Percentiles rank a stretch among this genome's conserved stretches.
Conservation (phyloP, 2,113 vertebrate genomes). For the Mus pahari region DNA sequence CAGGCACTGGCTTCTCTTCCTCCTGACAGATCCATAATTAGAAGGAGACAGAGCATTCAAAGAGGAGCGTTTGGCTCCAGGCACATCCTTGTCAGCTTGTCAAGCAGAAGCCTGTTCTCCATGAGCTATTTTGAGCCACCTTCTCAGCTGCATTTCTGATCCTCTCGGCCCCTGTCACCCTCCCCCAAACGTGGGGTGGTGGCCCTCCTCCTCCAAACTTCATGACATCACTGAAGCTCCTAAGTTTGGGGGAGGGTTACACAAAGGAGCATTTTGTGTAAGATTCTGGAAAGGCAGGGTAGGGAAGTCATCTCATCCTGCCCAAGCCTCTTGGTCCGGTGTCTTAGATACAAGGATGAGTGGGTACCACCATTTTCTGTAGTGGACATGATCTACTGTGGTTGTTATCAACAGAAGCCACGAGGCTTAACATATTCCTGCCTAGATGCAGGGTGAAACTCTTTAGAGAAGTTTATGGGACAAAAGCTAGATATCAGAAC, state of each 20-base stretch:
- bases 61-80: constrained; percentile 78
- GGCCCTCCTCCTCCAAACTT: constrained; percentile 2
- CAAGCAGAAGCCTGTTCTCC: constrained; percentile 74
- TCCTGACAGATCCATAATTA: constrained; percentile 75
- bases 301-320: not conserved
- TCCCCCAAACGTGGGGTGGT: not conserved
- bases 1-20: constrained; percentile 60
- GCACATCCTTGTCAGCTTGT: constrained; percentile 78
- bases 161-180: constrained; percentile 73
- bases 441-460: not conserved
- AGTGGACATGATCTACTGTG: not conserved
- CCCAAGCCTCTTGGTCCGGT: not conserved
- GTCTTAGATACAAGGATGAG: not conserved
- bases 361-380: not conserved
- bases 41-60: constrained; percentile 77
- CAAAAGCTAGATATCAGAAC: not conserved
- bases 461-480: not conserved
- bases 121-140: constrained; percentile 84
- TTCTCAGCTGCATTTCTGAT: constrained; percentile 83
- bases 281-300: not conserved
- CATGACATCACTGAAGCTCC: constrained; percentile 79
- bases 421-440: not conserved
- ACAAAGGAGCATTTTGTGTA: constrained; percentile 67
- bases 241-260: not conserved
- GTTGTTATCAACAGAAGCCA: not conserved